Evolutionary conservation across 1,140 invertebrate species (phyloP), one percentile per base, ranked within the genome.

Genomic region (Zophobas atratus): DNA sequence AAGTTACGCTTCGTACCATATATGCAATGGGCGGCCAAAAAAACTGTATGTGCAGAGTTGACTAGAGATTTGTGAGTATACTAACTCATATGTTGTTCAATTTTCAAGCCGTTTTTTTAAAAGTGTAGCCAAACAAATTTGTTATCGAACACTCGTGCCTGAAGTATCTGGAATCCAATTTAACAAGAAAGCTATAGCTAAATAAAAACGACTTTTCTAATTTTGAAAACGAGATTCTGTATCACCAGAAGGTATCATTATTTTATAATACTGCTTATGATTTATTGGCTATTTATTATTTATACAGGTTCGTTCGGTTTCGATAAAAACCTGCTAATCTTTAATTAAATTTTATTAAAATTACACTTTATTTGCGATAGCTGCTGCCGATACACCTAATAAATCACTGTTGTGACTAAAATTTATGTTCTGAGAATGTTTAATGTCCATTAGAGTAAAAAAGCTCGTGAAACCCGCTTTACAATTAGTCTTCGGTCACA

Each of bases 311-410:
- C 49, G 49, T 51, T 51, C 0, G 20, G 6, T n/a, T 20, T 20
- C 6, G 49, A 4, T 20, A 51, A 51, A 51, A 51, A 6, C 49
- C 2, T 2, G 49, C 3, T 20, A 4, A 2, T 2, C 20, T 51
- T 51, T 51, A 51, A 51, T 51, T 51, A 51, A 20, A 51, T 51
- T 20, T 20, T 51, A 20, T 51, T 51, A 51, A 20, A 51, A 20
- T 51, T 51, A 51, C 43, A 51, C 20, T 51, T 6, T 51, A 4
- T 51, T 51, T 51, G 20, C 20, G 20, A 20, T 20, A 20, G 20
- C 20, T 20, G 20, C 20, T 20, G 49, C 49, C n/a, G 49, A 4
- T 4, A 51, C 3, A 20, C n/a, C 2, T 51, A 51, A 51, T 51
- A 20, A 51, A 51, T 51, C 43, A 46, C 43, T 46, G 43, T 8